A percentile compares a stretch with the other conserved stretches of the same genome.
Evolutionary conservation across 1,140 invertebrate genomes (phyloP).

Genomic region (Drosophila novamexicana): DNA sequence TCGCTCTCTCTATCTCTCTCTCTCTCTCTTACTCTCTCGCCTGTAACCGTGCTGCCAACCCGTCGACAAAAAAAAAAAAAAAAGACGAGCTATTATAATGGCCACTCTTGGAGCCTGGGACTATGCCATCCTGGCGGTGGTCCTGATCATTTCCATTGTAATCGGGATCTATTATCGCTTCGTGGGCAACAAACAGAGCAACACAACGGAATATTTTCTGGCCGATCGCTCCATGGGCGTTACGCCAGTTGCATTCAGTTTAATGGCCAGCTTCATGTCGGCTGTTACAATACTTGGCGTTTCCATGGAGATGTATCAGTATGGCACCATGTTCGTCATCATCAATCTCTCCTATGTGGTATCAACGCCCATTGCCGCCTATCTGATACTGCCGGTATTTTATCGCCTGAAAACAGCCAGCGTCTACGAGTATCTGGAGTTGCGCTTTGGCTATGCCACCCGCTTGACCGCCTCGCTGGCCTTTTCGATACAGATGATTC

Average conservation of each 20-base stretch:
- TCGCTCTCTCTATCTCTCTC: not conserved
- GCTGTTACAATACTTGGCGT: conserved; percentile 95
- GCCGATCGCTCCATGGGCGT: conserved; percentile 84
- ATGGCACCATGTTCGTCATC: conserved; percentile 92
- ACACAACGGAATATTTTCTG: conserved; percentile 85
- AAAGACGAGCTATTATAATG: conserved; percentile 36
- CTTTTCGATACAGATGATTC: conserved; percentile 92
- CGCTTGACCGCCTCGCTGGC: conserved; percentile 90
- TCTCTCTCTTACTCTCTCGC: not conserved
- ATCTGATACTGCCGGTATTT: conserved; percentile 95
- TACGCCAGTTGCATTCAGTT: conserved; percentile 92
- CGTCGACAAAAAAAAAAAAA: not conserved
- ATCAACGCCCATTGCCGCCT: conserved; percentile 91
- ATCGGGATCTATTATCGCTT: conserved; percentile 94
- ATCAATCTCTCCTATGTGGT: conserved; percentile 93
- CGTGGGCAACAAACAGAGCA: conserved; percentile 94
- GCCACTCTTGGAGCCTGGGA: conserved; percentile 85
- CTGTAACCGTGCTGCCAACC: not conserved
- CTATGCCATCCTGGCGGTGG: conserved; percentile 88
- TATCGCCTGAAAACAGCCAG: conserved; percentile 93
- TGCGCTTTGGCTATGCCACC: conserved; percentile 89
- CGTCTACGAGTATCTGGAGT: conserved; percentile 96
- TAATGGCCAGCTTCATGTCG: conserved; percentile 98
- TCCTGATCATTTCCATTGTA: conserved; percentile 87
- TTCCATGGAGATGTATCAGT: conserved; percentile 93